These are phyloP conservation scores for Acronicta psi DNA, from an alignment of 2,888 invertebrate genomes.

Conservation along the genomic window DNA sequence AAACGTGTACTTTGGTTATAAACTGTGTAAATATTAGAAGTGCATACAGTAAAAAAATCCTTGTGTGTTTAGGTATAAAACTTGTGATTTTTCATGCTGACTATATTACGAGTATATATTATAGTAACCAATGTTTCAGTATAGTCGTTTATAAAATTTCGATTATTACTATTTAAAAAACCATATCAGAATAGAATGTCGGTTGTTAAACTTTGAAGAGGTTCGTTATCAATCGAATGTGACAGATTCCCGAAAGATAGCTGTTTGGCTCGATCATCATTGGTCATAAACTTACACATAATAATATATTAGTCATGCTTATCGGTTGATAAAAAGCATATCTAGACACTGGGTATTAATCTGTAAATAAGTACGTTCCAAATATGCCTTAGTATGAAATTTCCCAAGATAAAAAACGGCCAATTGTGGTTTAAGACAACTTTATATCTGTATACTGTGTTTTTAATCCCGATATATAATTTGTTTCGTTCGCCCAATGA, in stretches of 20 bases:
- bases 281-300: no score
- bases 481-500: no score
- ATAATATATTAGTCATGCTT: neutral
- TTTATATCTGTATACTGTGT: no score
- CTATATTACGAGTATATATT: no score
- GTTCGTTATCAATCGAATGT: neutral
- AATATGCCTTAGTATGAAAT: no score
- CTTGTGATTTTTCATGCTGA: conserved; percentile 12
- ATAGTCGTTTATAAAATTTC: neutral
- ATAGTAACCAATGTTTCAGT: neutral
- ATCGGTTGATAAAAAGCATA: conserved; percentile 2
- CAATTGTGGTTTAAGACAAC: no score
- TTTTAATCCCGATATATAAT: no score
- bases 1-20: conserved; percentile 42
- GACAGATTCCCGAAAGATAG: neutral
- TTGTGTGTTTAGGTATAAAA: conserved; percentile 9
- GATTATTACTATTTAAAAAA: neutral
- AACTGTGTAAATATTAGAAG: conserved; percentile 23
- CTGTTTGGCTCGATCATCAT: no score
- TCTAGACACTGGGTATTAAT: neutral
- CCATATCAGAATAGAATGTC: no score
- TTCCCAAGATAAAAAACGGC: no score
- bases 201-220: neutral
- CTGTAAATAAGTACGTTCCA: conserved; percentile 5
- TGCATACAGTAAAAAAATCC: conserved; percentile 18